These are phyloP conservation scores for Neocloeon triangulifer DNA, from an alignment of 1,140 invertebrate genomes.

Conservation along the genomic window DNA sequence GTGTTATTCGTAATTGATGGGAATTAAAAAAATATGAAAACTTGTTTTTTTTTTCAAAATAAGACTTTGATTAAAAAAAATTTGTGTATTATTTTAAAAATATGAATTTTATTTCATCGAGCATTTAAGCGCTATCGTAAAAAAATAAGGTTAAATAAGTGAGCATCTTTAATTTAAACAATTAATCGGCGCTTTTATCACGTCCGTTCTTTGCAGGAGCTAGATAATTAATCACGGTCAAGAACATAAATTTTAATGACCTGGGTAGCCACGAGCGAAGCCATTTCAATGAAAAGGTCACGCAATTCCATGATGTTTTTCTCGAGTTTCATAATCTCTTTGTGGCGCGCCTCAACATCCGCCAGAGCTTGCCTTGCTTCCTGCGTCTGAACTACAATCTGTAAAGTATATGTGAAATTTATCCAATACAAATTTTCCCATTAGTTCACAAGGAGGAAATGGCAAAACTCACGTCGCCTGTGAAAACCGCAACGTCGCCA, in stretches of 20 bases:
- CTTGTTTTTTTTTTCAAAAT: too few species aligned
- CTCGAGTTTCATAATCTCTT: slow-evolving; percentile 65
- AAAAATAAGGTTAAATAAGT: background rate
- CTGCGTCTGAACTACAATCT: slow-evolving; percentile 61
- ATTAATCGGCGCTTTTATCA: slow-evolving; percentile 5
- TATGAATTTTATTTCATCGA: too few species aligned
- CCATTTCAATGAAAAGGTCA: slow-evolving; percentile 64
- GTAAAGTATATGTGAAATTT: slow-evolving; percentile 13
- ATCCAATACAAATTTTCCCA: too few species aligned
- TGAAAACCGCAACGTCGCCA: slow-evolving; percentile 47
- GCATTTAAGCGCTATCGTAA: slow-evolving; percentile 5
- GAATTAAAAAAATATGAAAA: too few species aligned
- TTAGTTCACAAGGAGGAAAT: slow-evolving; percentile 8
- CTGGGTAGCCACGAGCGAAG: slow-evolving; percentile 49
- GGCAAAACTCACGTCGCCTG: slow-evolving; percentile 28
- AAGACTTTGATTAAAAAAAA: too few species aligned
- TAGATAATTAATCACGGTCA: background rate
- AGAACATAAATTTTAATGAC: slow-evolving; percentile 16
- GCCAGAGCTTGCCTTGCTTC: slow-evolving; percentile 55
- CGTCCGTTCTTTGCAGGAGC: slow-evolving; percentile 5
- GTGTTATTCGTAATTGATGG: too few species aligned
- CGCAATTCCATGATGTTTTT: slow-evolving; percentile 53
- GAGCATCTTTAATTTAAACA: background rate
- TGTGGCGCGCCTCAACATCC: slow-evolving; percentile 61
- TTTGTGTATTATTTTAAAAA: too few species aligned